These are phyloP conservation scores for Aphaenogaster ashmeadi DNA, from an alignment of 1,140 invertebrate genomes.

Conservation along the genomic window DNA sequence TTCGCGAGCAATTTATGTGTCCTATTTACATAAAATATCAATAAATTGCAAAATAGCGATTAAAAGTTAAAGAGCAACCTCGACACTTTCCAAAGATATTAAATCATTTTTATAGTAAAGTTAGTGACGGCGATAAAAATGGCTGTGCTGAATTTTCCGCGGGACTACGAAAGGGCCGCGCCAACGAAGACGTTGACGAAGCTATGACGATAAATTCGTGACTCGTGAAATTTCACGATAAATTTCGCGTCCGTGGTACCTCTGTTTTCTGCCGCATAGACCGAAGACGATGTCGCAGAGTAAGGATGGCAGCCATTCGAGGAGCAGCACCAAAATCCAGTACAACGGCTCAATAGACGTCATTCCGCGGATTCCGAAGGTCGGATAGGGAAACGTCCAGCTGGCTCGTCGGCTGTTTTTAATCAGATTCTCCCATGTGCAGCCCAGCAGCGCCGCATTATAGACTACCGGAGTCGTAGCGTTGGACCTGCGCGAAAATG, in stretches of 20 bases:
- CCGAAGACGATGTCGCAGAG: slow-evolving; percentile 77
- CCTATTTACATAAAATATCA: slow-evolving; percentile 1
- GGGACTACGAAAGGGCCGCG: slow-evolving; percentile 10
- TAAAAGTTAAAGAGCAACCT: slow-evolving; percentile 27
- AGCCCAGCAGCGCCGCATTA: slow-evolving; percentile 74
- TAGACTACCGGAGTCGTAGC: slow-evolving; percentile 60
- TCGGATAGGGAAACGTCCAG: slow-evolving; percentile 79
- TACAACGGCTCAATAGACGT: slow-evolving; percentile 73
- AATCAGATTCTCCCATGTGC: slow-evolving; percentile 80
- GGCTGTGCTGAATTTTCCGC: slow-evolving; percentile 37
- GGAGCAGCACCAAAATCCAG: slow-evolving; percentile 76
- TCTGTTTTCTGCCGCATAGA: slow-evolving; percentile 74
- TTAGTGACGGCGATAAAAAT: slow-evolving; percentile 31
- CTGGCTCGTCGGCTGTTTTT: slow-evolving; percentile 73
- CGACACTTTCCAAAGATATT: neutral
- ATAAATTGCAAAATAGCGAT: slow-evolving; percentile 3
- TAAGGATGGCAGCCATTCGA: slow-evolving; percentile 81
- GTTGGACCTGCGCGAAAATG: slow-evolving; percentile 8
- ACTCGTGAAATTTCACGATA: slow-evolving; percentile 44
- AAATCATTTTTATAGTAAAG: slow-evolving; percentile 40
- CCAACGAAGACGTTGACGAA: slow-evolving; percentile 47
- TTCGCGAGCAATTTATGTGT: neutral
- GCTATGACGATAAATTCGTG: slow-evolving; percentile 48
- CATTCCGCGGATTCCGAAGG: slow-evolving; percentile 80
- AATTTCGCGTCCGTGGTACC: slow-evolving; percentile 73